Evolutionary conservation across 2,888 invertebrate genomes (phyloP), one percentile per base, ranked within the genome.

Genomic region (Hirtodrosophila alboralis): DNA sequence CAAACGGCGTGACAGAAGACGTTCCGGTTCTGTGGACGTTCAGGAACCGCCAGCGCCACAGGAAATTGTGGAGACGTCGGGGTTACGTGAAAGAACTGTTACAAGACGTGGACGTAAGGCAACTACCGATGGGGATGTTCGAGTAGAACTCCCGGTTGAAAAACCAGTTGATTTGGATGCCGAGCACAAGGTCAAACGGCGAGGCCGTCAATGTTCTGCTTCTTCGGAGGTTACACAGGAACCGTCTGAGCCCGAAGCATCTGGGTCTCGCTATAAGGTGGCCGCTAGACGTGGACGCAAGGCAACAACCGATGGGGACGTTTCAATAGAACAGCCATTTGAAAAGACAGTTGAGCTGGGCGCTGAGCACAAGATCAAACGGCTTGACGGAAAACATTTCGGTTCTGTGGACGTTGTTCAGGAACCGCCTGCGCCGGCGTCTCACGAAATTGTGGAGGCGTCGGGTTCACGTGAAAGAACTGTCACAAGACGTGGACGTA

Each of bases 311-410:
- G 47, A 63, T 12, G 27, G 28, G 1, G 57, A 59, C 4, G 27
- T 38, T 0, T n/a, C 27, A 4, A 4, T 2, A 2, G 47, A 3
- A 0, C 3, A 40, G 3, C n/a, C 34, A 4, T 10, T 8, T 14
- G 63, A 3, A 4, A 5, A 38, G 0, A 0, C 34, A 6, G 30
- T 7, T 4, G 69, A 51, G 3, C 18, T 5, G 18, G 18, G 3
- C 5, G 3, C 18, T 1, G 2, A 4, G 4, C 12, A 21, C 0
- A 64, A 71, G 8, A 5, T 56, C 4, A 64, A 51, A 5, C 56
- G 60, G n/a, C 75, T 52, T 0, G 67, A 10, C 23, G 80, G 69
- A 1, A 80, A 80, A 6, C 53, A 52, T 6, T 77, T 60, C 2
- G 9, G 36, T 7, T 54, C 27, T 44, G 13, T 53, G 0, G 78